A percentile compares a stretch with the other conserved stretches of the same genome.
phyloP scores from a whole-genome alignment of 2,113 vertebrate species.

The Pandion haliaetus region DNA sequence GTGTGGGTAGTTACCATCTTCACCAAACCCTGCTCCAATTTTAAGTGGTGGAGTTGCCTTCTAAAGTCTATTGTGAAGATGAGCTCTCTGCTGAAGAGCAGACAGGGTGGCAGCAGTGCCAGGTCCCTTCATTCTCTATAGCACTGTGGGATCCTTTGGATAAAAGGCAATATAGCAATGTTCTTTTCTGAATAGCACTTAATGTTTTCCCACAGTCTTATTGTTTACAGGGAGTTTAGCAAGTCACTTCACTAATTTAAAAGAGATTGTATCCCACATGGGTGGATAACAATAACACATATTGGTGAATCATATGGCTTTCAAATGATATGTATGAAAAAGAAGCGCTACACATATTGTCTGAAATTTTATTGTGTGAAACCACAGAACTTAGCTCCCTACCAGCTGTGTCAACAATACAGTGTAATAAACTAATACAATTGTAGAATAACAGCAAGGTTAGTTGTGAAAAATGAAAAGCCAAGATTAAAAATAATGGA shows the following conservation, averaged over 20 bases:
- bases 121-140: slow-evolving; percentile 41
- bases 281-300: slow-evolving; percentile 68
- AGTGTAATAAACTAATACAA: slow-evolving; percentile 54
- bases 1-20: not conserved
- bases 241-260: slow-evolving; percentile 65
- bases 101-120: not conserved
- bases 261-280: slow-evolving; percentile 65
- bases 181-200: slow-evolving; percentile 65
- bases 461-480: slow-evolving; percentile 29
- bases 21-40: not conserved
- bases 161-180: slow-evolving; percentile 59
- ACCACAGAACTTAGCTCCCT: slow-evolving; percentile 69
- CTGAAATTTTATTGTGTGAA: slow-evolving; percentile 69
- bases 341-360: slow-evolving; percentile 63
- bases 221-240: slow-evolving; percentile 68
- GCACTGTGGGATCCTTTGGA: slow-evolving; percentile 57
- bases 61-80: not conserved
- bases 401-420: slow-evolving; percentile 69
- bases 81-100: slow-evolving; percentile 16
- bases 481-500: not conserved
- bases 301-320: slow-evolving; percentile 68
- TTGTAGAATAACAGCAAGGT: slow-evolving; percentile 40
- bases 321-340: slow-evolving; percentile 64
- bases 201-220: slow-evolving; percentile 68
- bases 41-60: not conserved